Conservation (phyloP, 1,140 invertebrate genomes). For the Amyelois transitella region DNA sequence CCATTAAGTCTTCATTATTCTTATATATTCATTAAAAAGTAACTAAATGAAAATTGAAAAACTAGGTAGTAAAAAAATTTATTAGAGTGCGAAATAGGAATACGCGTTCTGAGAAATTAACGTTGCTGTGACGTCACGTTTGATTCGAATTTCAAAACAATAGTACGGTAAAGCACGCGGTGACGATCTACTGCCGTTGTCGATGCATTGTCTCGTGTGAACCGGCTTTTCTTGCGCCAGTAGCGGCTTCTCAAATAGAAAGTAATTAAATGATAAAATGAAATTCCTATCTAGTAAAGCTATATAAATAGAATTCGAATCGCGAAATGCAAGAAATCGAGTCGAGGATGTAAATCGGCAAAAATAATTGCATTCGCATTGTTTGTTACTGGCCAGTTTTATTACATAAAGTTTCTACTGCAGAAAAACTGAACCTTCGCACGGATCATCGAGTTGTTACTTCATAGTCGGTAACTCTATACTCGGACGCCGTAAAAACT, state of each 20-base stretch:
- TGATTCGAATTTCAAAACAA: conserved; percentile 58
- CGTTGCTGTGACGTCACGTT: conserved; percentile 50
- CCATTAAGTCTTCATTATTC: too few species aligned
- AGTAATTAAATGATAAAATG: conserved; percentile 57
- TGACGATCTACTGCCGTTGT: conserved; percentile 27
- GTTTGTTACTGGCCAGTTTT: conserved; percentile 33
- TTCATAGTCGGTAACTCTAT: conserved; percentile 46
- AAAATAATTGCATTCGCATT: conserved; percentile 43
- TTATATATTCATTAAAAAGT: too few species aligned
- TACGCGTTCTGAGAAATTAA: conserved; percentile 53
- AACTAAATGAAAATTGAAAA: too few species aligned
- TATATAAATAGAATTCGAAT: conserved; percentile 31
- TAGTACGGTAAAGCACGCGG: conserved; percentile 51
- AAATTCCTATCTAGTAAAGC: too few species aligned
- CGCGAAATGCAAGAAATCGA: conserved; percentile 29
- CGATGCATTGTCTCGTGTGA: conserved; percentile 53
- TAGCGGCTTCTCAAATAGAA: conserved; percentile 54
- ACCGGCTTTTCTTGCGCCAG: conserved; percentile 30
- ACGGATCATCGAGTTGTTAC: conserved; percentile 50
- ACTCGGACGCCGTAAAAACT: conserved; percentile 34
- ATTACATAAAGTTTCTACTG: conserved; percentile 46
- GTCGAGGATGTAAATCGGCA: conserved; percentile 23
- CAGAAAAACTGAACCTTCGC: conserved; percentile 47
- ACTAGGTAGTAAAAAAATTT: background rate
- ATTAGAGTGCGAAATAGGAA: background rate